These are phyloP conservation scores for Rhinichthys osculus DNA, from an alignment of 2,797 vertebrate species.

Conservation along the genomic window DNA sequence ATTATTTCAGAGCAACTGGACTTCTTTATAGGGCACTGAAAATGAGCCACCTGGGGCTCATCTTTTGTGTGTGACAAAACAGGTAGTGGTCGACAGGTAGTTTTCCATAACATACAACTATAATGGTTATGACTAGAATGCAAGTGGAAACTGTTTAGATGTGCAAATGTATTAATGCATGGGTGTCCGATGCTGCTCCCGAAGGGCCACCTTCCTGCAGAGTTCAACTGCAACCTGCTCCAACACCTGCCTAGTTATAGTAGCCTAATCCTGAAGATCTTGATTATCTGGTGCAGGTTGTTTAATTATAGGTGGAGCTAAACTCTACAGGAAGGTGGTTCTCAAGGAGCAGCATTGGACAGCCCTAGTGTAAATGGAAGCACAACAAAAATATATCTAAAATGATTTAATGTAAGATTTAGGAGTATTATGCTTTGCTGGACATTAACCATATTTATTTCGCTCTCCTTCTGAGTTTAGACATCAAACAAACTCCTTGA, in stretches of 20 bases:
- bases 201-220: background rate
- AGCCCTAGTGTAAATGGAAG: background rate
- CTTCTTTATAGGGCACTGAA: constrained; percentile 42
- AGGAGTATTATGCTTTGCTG: background rate
- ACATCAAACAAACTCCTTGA: background rate
- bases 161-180: background rate
- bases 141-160: background rate
- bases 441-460: background rate
- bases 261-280: background rate
- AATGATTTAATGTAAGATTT: background rate
- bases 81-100: background rate
- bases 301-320: background rate
- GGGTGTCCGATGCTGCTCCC: background rate
- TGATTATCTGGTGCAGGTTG: background rate
- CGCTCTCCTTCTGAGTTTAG: background rate
- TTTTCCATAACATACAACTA: background rate
- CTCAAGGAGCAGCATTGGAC: background rate
- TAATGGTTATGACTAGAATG: constrained; percentile 5
- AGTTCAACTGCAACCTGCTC: background rate
- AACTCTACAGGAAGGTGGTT: background rate
- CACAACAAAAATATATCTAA: background rate
- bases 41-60: constrained; percentile 48
- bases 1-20: constrained; percentile 36
- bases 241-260: background rate
- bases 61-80: constrained; percentile 8